Percentiles rank a stretch among this genome's conserved stretches.
Evolutionary conservation across 2,797 vertebrate genomes (phyloP).

Genomic region (Acropternis orthonyx): DNA sequence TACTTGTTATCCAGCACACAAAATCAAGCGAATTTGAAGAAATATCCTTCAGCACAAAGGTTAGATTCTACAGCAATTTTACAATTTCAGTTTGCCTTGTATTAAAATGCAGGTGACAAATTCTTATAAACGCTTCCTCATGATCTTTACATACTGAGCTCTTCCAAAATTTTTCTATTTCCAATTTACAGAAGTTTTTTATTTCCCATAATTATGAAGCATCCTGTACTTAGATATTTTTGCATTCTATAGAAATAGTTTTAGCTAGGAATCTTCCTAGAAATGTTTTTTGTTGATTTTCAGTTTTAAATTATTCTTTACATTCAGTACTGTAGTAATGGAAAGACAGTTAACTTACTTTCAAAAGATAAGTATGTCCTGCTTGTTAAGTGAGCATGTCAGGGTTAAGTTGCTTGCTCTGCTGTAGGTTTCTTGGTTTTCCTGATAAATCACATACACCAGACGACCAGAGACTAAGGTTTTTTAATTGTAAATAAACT

Average conservation of each 20-base stretch:
- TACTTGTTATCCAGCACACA: background rate
- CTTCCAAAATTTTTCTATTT: background rate
- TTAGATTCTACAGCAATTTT: background rate
- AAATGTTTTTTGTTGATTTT: background rate
- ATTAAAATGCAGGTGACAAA: background rate
- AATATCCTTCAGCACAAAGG: background rate
- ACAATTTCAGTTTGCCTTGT: background rate
- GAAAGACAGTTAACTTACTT: background rate
- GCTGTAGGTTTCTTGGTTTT: background rate
- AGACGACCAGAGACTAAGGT: background rate
- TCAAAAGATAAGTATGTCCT: background rate
- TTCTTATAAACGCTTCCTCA: background rate
- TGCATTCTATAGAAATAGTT: background rate
- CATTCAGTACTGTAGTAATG: background rate
- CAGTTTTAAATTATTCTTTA: background rate
- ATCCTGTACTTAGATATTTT: background rate
- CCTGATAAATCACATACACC: background rate
- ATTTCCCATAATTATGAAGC: background rate
- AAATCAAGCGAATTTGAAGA: background rate
- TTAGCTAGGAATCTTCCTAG: background rate
- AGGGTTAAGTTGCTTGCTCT: background rate
- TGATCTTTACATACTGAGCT: background rate
- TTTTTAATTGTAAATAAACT: background rate
- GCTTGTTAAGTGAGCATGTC: background rate
- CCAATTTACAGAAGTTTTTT: background rate